Base-by-base conservation (phyloP, 2,888 invertebrate species). In the Conistra vaccinii region DNA sequence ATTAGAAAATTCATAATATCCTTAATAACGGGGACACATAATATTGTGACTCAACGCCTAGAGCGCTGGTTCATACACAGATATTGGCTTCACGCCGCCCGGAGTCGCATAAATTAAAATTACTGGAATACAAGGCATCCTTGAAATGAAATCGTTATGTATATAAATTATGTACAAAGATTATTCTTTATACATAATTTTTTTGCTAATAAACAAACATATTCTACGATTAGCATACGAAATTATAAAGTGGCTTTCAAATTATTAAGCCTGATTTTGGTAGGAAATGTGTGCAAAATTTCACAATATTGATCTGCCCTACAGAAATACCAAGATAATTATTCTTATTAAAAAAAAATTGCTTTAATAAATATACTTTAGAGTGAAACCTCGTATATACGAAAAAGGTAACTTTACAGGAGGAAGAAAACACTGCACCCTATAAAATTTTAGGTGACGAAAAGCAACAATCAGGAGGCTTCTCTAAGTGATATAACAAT, bases 81-180 rank as follows among this genome's bases (percentile, higher is more conserved):
- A 32, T 32, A 32, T 35, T 35, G 35, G 35, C 35, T 35, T 35
- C 6, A 35, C 35, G 39, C 42, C n/a, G 35, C 35, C 35, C 35
- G 35, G 6, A 61, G 63, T 35, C 17, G 26, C 48, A 58, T 78
- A 39, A 65, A 57, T 66, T 10, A 29, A 32, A 55, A 53, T 26
- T 61, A 74, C 35, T 68, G 69, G 67, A 74, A 12, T 81, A 71
- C 78, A 73, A 80, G 55, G 65, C 67, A 72, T 74, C 75, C 72
- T 85, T 78, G 73, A 80, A 82, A 73, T 72, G 32, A 70, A 78
- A n/a, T n/a, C n/a, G n/a, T n/a, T n/a, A n/a, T n/a, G n/a, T n/a
- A n/a, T n/a, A n/a, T n/a, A n/a, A n/a, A n/a, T n/a, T n/a, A n/a
- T n/a, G n/a, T n/a, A n/a, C n/a, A n/a, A n/a, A n/a, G n/a, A n/a